Evolutionary conservation across 37 sponge, comb jelly and placozoan genomes (phyloP).

Genomic region (Cladorhizidae sp.): DNA sequence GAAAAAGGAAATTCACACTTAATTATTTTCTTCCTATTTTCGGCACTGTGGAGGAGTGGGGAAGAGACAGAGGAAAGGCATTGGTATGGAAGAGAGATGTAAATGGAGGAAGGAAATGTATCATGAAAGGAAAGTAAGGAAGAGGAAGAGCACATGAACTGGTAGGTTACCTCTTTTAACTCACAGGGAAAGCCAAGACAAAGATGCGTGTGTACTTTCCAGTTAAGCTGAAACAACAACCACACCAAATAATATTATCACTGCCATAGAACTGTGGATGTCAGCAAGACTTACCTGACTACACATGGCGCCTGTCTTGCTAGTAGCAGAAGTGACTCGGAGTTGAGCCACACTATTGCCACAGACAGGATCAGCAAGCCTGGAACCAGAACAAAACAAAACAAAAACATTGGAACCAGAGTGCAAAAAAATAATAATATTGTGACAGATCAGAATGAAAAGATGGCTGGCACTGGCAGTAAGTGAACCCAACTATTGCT

Average conservation of each 20-base stretch:
- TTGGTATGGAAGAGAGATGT: background rate
- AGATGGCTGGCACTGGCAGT: no score
- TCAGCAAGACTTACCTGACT: background rate
- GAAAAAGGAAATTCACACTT: no score
- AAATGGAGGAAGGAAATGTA: no score
- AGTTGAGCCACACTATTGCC: slow-evolving; percentile 55
- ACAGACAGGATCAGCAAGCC: slow-evolving; percentile 37
- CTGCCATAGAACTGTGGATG: background rate
- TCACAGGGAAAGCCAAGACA: slow-evolving; percentile 7
- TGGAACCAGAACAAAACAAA: slow-evolving; percentile 4
- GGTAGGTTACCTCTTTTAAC: background rate
- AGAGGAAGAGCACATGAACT: no score
- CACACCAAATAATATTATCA: background rate
- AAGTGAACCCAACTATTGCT: no score
- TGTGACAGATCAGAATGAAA: no score
- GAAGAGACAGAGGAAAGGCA: background rate
- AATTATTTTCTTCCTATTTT: no score
- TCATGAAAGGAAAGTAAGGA: background rate
- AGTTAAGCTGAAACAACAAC: slow-evolving; percentile 11
- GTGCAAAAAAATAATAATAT: background rate
- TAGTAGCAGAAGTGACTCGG: slow-evolving; percentile 58
- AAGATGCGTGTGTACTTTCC: background rate
- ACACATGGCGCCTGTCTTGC: slow-evolving; percentile 63
- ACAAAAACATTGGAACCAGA: no score
- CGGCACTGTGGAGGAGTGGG: no score